Conservation (phyloP, 2,113 vertebrate species). For the Cryptoleucopteryx plumbea region DNA sequence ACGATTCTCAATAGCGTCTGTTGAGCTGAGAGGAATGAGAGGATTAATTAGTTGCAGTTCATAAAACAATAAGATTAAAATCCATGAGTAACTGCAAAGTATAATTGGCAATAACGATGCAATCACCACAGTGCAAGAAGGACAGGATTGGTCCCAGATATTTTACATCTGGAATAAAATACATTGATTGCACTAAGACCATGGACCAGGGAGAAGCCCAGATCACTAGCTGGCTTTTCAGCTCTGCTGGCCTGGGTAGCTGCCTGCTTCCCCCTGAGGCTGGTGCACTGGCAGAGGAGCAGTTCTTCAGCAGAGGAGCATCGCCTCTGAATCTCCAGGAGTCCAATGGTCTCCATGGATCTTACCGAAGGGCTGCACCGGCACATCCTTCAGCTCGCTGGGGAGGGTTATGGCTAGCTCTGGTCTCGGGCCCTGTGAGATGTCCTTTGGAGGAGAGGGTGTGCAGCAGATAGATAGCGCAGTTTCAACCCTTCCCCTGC, state of each 20-base stretch:
- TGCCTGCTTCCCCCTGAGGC: background rate
- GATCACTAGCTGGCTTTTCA: background rate
- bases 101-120: slow-evolving; percentile 18
- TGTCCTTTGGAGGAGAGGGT: accelerated
- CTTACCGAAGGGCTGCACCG: accelerated
- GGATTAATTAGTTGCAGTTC: slow-evolving; percentile 65
- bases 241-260: background rate
- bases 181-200: background rate
- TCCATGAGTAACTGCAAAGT: slow-evolving; percentile 2
- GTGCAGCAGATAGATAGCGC: accelerated
- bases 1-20: background rate
- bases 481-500: background rate
- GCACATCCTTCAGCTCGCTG: background rate
- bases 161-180: background rate
- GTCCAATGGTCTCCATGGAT: accelerated
- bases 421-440: background rate
- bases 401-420: background rate
- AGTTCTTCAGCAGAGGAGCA: background rate
- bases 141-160: background rate
- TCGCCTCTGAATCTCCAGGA: background rate
- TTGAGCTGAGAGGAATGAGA: slow-evolving; percentile 31
- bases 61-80: slow-evolving; percentile 59
- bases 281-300: accelerated
- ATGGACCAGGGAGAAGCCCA: background rate
- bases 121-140: background rate